Evolutionary conservation across 2,888 invertebrate genomes (phyloP).

Genomic region (Plagiodera versicolora): DNA sequence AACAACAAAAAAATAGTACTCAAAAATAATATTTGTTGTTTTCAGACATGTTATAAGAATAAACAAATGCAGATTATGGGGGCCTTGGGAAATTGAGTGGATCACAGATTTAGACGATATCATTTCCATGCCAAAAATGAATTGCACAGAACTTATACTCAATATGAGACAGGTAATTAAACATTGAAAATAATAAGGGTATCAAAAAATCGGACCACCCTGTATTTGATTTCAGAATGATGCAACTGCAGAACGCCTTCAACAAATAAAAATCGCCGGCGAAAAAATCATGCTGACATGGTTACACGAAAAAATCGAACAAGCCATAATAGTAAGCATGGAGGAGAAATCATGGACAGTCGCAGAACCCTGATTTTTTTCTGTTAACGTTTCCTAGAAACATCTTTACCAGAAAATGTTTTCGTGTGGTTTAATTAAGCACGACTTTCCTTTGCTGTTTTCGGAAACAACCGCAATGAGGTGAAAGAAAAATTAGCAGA

Average conservation of each 20-base stretch:
- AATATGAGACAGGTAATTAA: conserved; percentile 71
- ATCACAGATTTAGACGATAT: conserved; percentile 71
- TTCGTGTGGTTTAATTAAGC: too few species aligned
- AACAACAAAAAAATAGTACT: too few species aligned
- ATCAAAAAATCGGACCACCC: neutral
- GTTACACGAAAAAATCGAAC: conserved; percentile 75
- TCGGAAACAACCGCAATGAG: too few species aligned
- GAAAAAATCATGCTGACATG: conserved; percentile 67
- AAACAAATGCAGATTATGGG: conserved; percentile 69
- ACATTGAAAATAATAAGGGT: conserved; percentile 18
- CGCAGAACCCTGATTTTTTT: conserved; percentile 17
- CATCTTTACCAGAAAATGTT: too few species aligned
- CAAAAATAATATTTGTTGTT: too few species aligned
- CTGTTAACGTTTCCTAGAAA: neutral
- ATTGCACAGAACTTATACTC: conserved; percentile 65
- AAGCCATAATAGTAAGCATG: conserved; percentile 72
- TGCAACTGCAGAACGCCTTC: conserved; percentile 30
- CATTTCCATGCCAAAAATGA: conserved; percentile 61
- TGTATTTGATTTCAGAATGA: conserved; percentile 44
- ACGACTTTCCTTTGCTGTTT: too few species aligned
- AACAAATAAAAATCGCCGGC: conserved; percentile 58
- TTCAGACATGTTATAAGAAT: conserved; percentile 73
- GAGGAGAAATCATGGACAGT: conserved; percentile 68
- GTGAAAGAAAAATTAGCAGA: too few species aligned
- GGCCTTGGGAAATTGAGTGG: conserved; percentile 79